phyloP scores from a whole-genome alignment of 2,797 vertebrate species.

The Hybognathus amarus region DNA sequence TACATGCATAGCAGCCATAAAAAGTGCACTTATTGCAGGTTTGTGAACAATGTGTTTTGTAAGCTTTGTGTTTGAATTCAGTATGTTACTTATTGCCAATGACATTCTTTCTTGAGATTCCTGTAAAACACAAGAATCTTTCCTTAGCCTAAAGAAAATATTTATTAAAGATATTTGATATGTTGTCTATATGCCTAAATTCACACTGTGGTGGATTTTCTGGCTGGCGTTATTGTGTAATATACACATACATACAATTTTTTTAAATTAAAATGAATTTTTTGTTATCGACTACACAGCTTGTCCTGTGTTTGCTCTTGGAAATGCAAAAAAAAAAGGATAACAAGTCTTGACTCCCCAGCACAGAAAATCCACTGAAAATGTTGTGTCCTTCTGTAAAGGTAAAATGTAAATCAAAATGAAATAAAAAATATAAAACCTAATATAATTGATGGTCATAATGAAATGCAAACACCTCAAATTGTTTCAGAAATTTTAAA shows the following conservation, averaged over 20 bases:
- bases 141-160: conserved; percentile 16
- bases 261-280: neutral
- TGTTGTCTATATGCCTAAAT: neutral
- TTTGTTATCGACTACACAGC: neutral
- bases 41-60: conserved; percentile 9
- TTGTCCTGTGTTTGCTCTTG: neutral
- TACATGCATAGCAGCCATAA: neutral
- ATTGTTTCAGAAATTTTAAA: conserved; percentile 88
- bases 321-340: neutral
- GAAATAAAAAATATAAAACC: neutral
- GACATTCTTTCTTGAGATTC: neutral
- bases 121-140: neutral
- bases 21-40: conserved; percentile 40
- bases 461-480: conserved; percentile 66
- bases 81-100: neutral
- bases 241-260: too few species aligned
- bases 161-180: conserved; percentile 5
- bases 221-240: neutral
- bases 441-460: neutral
- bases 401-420: neutral
- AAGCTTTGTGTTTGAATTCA: conserved; percentile 15
- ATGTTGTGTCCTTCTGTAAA: neutral
- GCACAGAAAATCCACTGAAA: neutral
- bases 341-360: neutral
- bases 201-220: neutral